Evolutionary conservation across 1,140 invertebrate species (phyloP).

Genomic region (Sitobion miscanthi): DNA sequence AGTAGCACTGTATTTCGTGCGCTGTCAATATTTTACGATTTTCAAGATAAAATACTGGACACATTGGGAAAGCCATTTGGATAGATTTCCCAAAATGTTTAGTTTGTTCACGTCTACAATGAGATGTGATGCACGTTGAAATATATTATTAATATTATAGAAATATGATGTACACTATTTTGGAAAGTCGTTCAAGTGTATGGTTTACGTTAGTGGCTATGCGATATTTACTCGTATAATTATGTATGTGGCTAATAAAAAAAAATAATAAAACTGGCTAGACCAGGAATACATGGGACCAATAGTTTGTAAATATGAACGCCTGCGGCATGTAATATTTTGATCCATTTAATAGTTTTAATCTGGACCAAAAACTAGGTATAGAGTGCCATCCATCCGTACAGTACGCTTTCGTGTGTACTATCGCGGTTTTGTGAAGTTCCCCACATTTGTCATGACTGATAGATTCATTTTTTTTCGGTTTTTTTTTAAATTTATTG

Average conservation of each 20-base stretch:
- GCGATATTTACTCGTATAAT: slow-evolving; percentile 2
- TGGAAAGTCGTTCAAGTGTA: not conserved
- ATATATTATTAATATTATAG: not conserved
- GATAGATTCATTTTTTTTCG: not conserved
- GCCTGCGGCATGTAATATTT: not conserved
- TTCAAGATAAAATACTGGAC: not conserved
- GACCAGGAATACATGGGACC: not conserved
- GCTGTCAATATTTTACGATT: not conserved
- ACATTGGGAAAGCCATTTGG: not conserved
- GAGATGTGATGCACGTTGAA: not conserved
- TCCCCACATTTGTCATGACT: not conserved
- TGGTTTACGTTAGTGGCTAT: not conserved
- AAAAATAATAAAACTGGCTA: not conserved
- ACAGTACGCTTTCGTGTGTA: not conserved
- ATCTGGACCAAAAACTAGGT: not conserved
- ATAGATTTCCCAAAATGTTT: not conserved
- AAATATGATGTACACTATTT: not conserved
- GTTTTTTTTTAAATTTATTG: not conserved
- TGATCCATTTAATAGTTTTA: not conserved
- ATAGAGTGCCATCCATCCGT: not conserved
- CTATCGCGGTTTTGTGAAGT: not conserved
- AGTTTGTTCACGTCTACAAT: not conserved
- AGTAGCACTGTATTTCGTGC: not conserved
- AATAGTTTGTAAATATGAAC: not conserved
- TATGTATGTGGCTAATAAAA: not conserved